Base-by-base conservation (phyloP, 2,797 vertebrate genomes). In the Chelmon rostratus region DNA sequence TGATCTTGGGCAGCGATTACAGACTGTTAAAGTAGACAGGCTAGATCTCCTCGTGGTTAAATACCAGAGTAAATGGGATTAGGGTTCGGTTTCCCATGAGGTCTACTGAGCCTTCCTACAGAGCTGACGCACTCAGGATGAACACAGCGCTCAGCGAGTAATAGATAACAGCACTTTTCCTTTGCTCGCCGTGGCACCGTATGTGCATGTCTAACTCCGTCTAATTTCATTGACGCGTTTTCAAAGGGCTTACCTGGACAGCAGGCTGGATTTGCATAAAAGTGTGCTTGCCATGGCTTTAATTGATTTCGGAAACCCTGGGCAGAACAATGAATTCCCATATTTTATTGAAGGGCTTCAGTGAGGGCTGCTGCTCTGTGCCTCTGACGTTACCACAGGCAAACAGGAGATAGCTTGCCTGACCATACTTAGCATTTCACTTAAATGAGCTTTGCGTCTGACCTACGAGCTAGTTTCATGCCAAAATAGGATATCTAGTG, bases 61-160 rank as follows among this genome's bases (percentile, higher is more conserved):
- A 92, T 84, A 91, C 85, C 87, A 86, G 79, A 88, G 67, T 68
- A 89, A 91, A 92, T 89, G 68, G 83, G 91, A 93, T 93, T 89
- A 91, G 44, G 54, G 78, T 82, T 85, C 10, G 8, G 50, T 85
- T 86, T 83, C 71, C 82, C 79, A 84, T 82, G 82, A 86, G 81
- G 53, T 56, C 71, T n/a, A 53, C 23, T 63, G 81, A 81, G 64
- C 57, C 79, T 25, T 31, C 67, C 76, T 70, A 71, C 79, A 82
- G 80, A 78, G 72, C 68, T 74, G 73, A 80, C 61, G n/a, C 12
- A 71, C 47, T 70, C 59, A 73, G 59, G 73, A 74, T 68, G 66
- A 83, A 74, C 40, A 61, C 64, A 63, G 28, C 37, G 44, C 59
- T 79, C 31, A 52, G 38, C 4, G n/a, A 74, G 67, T 52, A 53